phyloP scores from a whole-genome alignment of 2,113 vertebrate genomes.

The Balaeniceps rex region DNA sequence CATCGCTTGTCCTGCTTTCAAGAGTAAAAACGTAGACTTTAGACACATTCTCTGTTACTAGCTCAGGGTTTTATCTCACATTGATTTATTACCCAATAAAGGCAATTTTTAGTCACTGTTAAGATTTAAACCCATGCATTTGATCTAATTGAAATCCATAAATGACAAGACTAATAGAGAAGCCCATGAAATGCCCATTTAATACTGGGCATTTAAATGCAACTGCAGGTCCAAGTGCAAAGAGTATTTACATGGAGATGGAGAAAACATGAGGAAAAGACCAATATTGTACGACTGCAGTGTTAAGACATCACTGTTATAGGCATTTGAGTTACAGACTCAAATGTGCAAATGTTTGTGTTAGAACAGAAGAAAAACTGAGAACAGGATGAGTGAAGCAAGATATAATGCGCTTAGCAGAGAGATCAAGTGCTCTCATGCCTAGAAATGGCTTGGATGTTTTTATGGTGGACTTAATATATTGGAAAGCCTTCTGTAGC shows the following conservation, averaged over 20 bases:
- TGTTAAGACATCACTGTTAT: not conserved
- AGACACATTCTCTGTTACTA: not conserved
- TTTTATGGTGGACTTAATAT: constrained; percentile 13
- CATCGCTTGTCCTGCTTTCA: not conserved
- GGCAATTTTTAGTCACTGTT: not conserved
- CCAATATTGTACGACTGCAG: not conserved
- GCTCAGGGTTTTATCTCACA: not conserved
- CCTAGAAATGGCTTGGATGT: not conserved
- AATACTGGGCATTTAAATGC: not conserved
- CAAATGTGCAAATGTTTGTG: not conserved
- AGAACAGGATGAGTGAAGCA: not conserved
- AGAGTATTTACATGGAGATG: not conserved
- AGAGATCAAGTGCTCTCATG: constrained; percentile 1
- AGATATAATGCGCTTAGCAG: not conserved
- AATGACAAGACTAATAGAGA: not conserved
- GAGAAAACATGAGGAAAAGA: not conserved
- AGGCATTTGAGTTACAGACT: not conserved
- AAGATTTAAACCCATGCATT: not conserved
- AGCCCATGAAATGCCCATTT: not conserved
- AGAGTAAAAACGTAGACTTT: not conserved
- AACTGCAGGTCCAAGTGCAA: not conserved
- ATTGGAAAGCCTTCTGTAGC: constrained; percentile 13
- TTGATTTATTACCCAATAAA: not conserved
- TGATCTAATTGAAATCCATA: not conserved
- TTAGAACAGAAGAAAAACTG: not conserved